phyloP scores from a whole-genome alignment of 2,888 invertebrate genomes.

The Drosophila antonietae region DNA sequence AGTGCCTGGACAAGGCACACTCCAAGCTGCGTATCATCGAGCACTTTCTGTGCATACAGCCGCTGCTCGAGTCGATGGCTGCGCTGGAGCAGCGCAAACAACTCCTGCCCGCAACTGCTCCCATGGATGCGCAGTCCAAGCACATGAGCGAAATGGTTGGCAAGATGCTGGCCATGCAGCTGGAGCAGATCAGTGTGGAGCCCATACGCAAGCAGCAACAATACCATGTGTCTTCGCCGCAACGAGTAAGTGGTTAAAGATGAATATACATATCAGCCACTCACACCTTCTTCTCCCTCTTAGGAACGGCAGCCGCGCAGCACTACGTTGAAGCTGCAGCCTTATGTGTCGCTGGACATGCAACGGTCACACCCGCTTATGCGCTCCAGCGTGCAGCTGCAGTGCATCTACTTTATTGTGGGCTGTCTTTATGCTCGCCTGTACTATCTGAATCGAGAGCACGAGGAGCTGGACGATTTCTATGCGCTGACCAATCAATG shows the following conservation, averaged over 20 bases:
- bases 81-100: background rate
- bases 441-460: slow-evolving; percentile 71
- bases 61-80: slow-evolving; percentile 9
- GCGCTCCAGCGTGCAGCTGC: slow-evolving; percentile 57
- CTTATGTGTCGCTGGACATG: slow-evolving; percentile 46
- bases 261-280: no score
- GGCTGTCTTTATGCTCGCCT: slow-evolving; percentile 81
- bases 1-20: slow-evolving; percentile 76
- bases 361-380: slow-evolving; percentile 26
- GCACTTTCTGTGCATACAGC: slow-evolving; percentile 58
- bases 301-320: slow-evolving; percentile 11
- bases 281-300: background rate
- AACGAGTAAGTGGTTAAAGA: slow-evolving; percentile 21
- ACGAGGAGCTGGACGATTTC: slow-evolving; percentile 70
- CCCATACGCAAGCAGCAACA: slow-evolving; percentile 73
- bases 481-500: slow-evolving; percentile 68
- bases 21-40: slow-evolving; percentile 73
- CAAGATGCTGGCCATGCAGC: slow-evolving; percentile 52
- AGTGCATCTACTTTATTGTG: slow-evolving; percentile 72
- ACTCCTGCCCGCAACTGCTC: slow-evolving; percentile 5
- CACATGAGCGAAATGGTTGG: slow-evolving; percentile 43
- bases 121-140: slow-evolving; percentile 38
- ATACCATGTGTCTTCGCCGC: slow-evolving; percentile 48
- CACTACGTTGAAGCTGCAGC: slow-evolving; percentile 44
- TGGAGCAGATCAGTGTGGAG: slow-evolving; percentile 56